Evolutionary conservation across 2,888 invertebrate genomes (phyloP).

Genomic region (Cryptocheilus praepositus): DNA sequence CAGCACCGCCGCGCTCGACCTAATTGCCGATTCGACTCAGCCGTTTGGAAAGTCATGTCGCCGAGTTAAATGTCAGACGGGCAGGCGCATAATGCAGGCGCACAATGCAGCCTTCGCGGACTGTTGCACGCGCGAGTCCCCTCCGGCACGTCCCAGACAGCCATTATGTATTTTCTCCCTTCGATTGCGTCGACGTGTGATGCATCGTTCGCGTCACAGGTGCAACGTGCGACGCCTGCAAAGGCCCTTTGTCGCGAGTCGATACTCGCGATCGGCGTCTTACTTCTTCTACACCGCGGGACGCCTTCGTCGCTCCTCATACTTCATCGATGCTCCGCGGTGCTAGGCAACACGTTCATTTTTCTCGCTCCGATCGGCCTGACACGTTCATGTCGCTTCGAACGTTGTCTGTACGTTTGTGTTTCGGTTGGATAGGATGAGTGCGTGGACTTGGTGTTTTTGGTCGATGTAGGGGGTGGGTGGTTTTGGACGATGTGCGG

Average conservation of each 20-base stretch:
- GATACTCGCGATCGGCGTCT: neutral
- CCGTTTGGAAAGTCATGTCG: neutral
- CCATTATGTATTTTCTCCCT: slow-evolving; percentile 47
- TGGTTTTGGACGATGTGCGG: no score
- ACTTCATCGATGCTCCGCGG: slow-evolving; percentile 2
- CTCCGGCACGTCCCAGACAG: slow-evolving; percentile 22
- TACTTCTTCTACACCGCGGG: neutral
- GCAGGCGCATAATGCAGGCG: no score
- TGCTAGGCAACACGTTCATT: neutral
- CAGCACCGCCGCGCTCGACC: no score
- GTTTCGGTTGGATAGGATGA: no score
- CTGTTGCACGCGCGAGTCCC: neutral
- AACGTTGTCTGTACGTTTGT: no score
- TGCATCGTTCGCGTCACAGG: slow-evolving; percentile 29
- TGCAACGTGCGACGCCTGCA: slow-evolving; percentile 35
- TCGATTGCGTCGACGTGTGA: slow-evolving; percentile 34
- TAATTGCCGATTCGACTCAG: slow-evolving; percentile 1
- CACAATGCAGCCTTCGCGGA: no score
- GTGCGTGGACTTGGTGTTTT: no score
- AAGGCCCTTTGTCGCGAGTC: slow-evolving; percentile 2
- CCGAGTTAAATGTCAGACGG: neutral
- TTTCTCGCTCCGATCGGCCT: neutral
- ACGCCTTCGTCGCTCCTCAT: slow-evolving; percentile 8
- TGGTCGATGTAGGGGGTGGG: no score
- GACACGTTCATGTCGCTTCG: no score